These are phyloP conservation scores for Pitangus sulphuratus DNA, from an alignment of 2,797 vertebrate genomes.

Conservation along the genomic window DNA sequence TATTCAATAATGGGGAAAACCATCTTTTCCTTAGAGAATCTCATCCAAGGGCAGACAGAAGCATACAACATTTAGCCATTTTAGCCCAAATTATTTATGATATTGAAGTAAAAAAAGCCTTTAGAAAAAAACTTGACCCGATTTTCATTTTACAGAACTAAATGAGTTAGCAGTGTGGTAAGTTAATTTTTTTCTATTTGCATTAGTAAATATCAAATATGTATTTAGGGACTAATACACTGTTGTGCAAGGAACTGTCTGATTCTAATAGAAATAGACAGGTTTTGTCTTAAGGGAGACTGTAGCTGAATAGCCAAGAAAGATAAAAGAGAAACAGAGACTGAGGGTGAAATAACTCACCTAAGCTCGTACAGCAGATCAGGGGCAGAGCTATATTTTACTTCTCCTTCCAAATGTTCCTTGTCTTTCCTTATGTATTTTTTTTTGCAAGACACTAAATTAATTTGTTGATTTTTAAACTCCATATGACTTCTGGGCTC, in stretches of 20 bases:
- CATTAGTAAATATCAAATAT: neutral
- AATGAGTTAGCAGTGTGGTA: neutral
- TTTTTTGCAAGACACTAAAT: constrained; percentile 3
- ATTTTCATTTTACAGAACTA: neutral
- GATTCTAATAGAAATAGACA: neutral
- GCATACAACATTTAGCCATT: neutral
- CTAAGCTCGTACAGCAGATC: neutral
- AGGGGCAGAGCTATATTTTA: neutral
- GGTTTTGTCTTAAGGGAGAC: neutral
- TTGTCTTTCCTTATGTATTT: neutral
- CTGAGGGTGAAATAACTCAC: neutral
- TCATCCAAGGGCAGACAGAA: neutral
- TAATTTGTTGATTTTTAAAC: neutral
- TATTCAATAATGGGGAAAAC: neutral
- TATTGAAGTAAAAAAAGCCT: neutral
- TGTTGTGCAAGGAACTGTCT: neutral
- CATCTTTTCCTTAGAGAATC: neutral
- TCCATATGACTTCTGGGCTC: neutral
- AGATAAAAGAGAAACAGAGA: neutral
- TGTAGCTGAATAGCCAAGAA: neutral
- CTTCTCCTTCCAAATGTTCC: neutral
- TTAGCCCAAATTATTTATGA: neutral
- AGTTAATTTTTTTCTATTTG: neutral
- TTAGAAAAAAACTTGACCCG: neutral
- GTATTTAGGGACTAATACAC: neutral